Evolutionary conservation across 2,888 invertebrate species (phyloP).

Genomic region (Seira ritae): DNA sequence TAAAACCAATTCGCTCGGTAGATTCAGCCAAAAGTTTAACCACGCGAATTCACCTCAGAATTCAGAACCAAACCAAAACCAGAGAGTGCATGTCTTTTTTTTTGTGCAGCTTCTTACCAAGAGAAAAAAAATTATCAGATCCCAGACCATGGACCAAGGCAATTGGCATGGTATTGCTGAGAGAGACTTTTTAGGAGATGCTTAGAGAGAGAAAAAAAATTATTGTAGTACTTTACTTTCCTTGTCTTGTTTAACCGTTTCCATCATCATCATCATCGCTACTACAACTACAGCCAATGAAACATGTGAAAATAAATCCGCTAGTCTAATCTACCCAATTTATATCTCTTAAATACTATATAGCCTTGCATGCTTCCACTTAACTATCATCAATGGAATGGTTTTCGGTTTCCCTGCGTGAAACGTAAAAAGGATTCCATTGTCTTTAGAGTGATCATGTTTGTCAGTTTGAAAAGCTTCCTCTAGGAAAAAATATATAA

Average conservation of each 20-base stretch:
- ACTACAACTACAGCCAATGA: not conserved
- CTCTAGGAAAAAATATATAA: slow-evolving; percentile 6
- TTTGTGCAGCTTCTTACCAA: not conserved
- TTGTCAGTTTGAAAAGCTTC: slow-evolving; percentile 30
- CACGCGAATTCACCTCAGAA: not conserved
- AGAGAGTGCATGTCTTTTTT: not conserved
- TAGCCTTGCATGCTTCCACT: not conserved
- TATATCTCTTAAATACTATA: slow-evolving; percentile 5
- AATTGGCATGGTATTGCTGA: too few species aligned
- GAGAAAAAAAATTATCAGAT: slow-evolving; percentile 40
- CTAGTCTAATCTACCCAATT: not conserved
- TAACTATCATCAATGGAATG: slow-evolving; percentile 11
- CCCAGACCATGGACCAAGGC: slow-evolving; percentile 52
- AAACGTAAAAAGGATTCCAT: slow-evolving; percentile 26
- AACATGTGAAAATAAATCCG: not conserved
- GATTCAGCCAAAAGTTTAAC: not conserved
- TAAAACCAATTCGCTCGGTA: not conserved
- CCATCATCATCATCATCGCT: not conserved
- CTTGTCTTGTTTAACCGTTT: slow-evolving; percentile 15
- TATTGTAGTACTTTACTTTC: not conserved
- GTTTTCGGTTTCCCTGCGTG: not conserved
- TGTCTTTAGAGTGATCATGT: slow-evolving; percentile 25
- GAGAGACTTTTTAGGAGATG: slow-evolving; percentile 54
- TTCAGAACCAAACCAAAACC: not conserved
- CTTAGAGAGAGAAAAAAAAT: slow-evolving; percentile 16